Evolutionary conservation across 1,140 invertebrate species (phyloP), one percentile per base, ranked within the genome.

Genomic region (Microplitis mediator): DNA sequence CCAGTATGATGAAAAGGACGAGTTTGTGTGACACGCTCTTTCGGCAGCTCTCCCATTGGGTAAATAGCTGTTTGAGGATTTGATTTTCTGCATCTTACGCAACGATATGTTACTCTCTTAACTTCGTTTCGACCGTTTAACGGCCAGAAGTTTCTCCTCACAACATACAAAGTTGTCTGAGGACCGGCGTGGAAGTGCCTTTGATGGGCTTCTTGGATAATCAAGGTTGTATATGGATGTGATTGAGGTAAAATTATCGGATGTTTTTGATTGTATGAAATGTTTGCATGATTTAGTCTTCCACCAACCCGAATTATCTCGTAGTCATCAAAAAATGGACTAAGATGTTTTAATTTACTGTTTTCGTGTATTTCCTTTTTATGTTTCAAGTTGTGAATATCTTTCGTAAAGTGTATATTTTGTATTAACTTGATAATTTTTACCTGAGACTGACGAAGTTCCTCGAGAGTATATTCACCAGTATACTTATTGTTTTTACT

Each of bases 1-100:
- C 68, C 68, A 9, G 68, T 70, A n/a, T 34, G 58, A 2, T 36
- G 3, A 16, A 70, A 70, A 4, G 58, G 36, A 13, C 36, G 58
- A 11, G 68, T 34, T 62, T 62, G 31, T 3, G 8, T 60, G 3
- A 69, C 54, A 23, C 68, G 35, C n/a, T 50, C 60, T 60, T 4
- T 45, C 2, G 67, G 67, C 14, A 69, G 11, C 6, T 69, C 54
- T 1, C 34, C 54, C 68, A 62, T 51, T 14, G 36, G 2, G 34
- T 50, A 45, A 8, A 23, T 45, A 4, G 36, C 32, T 13, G 54
- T 54, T 14, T 56, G 2, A 5, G 34, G 52, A 5, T 23, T 58
- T 36, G n/a, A 2, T 13, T 14, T 14, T 4, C 4, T 36, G 11
- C 66, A 69, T 1, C 51, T 4, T 14, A 35, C 16, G 36, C 66